These are phyloP conservation scores for Gymnothorax reevesii DNA, from an alignment of 2,797 vertebrate species.

Conservation along the genomic window DNA sequence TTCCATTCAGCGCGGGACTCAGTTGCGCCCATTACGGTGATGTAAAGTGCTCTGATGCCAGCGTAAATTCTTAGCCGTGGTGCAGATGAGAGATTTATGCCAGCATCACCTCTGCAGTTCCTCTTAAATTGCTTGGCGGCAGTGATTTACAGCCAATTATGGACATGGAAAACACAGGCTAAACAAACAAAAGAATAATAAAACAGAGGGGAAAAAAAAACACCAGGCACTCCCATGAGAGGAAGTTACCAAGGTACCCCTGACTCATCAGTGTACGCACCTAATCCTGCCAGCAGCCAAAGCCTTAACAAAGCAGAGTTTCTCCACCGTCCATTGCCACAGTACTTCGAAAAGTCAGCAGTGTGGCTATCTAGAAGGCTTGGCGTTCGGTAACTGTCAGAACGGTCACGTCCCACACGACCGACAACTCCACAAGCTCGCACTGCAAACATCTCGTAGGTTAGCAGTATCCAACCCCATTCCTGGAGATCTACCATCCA, in stretches of 20 bases:
- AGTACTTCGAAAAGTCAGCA: not conserved
- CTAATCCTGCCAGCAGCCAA: not conserved
- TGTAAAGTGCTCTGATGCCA: conserved; percentile 37
- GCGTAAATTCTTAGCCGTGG: conserved; percentile 38
- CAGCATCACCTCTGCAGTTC: conserved; percentile 26
- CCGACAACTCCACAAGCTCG: not conserved
- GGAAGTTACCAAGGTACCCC: conserved; percentile 24
- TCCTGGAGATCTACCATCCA: too few relatives aligned
- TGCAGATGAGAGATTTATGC: conserved; percentile 36
- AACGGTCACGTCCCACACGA: not conserved
- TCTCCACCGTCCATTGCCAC: not conserved
- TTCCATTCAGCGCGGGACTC: conserved; percentile 12
- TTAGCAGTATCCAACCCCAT: too few relatives aligned
- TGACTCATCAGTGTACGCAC: not conserved
- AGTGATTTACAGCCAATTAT: conserved; percentile 43
- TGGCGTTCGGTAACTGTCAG: not conserved
- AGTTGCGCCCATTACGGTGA: conserved; percentile 43
- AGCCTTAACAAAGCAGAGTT: not conserved
- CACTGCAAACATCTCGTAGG: not conserved
- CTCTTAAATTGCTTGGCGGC: conserved; percentile 29
- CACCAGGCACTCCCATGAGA: not conserved
- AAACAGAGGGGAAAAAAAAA: not conserved
- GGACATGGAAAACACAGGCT: conserved; percentile 28
- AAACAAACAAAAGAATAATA: conserved; percentile 19
- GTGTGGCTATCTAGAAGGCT: not conserved